Conservation (phyloP, 2,888 invertebrate species). For the Heteromurus nitidus region DNA sequence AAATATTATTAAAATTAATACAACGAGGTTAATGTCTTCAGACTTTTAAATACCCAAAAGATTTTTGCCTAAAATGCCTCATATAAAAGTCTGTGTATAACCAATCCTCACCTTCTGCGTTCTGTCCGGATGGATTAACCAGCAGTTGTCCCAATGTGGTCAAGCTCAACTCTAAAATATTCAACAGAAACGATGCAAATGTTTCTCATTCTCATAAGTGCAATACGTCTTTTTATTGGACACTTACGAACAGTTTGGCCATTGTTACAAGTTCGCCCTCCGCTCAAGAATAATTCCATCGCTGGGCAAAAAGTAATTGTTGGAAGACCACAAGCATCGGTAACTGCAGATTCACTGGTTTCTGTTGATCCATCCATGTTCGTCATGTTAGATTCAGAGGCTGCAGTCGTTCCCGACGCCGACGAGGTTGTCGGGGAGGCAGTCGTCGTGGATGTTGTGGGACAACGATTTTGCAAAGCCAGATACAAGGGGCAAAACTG, state of each 20-base stretch:
- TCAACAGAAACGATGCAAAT: not conserved
- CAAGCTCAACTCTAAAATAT: slow-evolving; percentile 23
- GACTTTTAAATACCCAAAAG: too few relatives aligned
- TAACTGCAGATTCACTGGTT: slow-evolving; percentile 23
- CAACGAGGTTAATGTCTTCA: too few relatives aligned
- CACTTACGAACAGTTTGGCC: slow-evolving; percentile 41
- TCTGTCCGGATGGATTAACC: slow-evolving; percentile 9
- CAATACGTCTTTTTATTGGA: not conserved
- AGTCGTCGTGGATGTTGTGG: slow-evolving; percentile 14
- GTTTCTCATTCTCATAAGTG: too few relatives aligned
- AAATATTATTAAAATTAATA: not conserved
- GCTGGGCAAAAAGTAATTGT: slow-evolving; percentile 40
- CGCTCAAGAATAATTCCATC: slow-evolving; percentile 16
- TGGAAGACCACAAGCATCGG: slow-evolving; percentile 18
- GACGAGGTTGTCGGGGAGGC: slow-evolving; percentile 2
- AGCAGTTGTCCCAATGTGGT: slow-evolving; percentile 27
- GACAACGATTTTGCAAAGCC: slow-evolving; percentile 43
- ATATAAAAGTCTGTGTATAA: not conserved
- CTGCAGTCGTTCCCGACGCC: not conserved
- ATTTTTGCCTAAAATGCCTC: not conserved
- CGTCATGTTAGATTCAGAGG: not conserved
- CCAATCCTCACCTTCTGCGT: slow-evolving; percentile 20
- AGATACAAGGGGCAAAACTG: slow-evolving; percentile 41
- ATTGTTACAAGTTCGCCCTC: slow-evolving; percentile 20
- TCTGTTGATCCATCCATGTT: slow-evolving; percentile 3